Percentiles rank a stretch among this genome's conserved stretches.
These are phyloP conservation scores for Macaria liturata DNA, from an alignment of 2,888 invertebrate species.

Conservation along the genomic window DNA sequence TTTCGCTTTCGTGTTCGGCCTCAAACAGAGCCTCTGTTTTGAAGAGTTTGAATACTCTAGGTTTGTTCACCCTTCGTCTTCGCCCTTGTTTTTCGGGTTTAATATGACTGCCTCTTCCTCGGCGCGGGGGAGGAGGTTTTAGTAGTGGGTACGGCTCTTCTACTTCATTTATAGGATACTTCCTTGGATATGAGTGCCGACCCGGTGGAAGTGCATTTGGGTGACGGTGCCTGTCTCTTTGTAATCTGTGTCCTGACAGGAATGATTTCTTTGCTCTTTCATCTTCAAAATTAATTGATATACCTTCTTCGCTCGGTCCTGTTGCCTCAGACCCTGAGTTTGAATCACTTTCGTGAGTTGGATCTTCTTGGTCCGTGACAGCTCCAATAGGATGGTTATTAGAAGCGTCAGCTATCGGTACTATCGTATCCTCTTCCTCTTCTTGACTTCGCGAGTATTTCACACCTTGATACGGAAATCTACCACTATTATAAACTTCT, in stretches of 20 bases:
- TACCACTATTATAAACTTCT: constrained; percentile 61
- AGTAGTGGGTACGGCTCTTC: constrained; percentile 72
- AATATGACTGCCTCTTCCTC: constrained; percentile 48
- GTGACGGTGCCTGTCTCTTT: constrained; percentile 58
- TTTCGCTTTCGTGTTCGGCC: constrained; percentile 50
- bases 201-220: constrained; percentile 55
- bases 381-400: constrained; percentile 76
- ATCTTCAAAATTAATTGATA: constrained; percentile 49
- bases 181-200: constrained; percentile 57
- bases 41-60: constrained; percentile 56
- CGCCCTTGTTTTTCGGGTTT: constrained; percentile 57
- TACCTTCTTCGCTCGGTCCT: constrained; percentile 52
- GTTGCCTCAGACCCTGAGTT: constrained; percentile 52
- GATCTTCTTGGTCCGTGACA: constrained; percentile 72
- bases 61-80: constrained; percentile 59
- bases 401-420: constrained; percentile 71
- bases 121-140: constrained; percentile 69
- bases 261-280: constrained; percentile 54
- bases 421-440: constrained; percentile 71
- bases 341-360: constrained; percentile 54
- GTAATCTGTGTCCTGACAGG: constrained; percentile 45
- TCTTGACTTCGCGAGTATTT: constrained; percentile 79
- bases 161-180: constrained; percentile 60
- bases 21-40: constrained; percentile 70
- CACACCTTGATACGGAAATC: constrained; percentile 69